Evolutionary conservation across 1,140 invertebrate species (phyloP), one percentile per base, ranked within the genome.

Genomic region (Sinonovacula constricta): DNA sequence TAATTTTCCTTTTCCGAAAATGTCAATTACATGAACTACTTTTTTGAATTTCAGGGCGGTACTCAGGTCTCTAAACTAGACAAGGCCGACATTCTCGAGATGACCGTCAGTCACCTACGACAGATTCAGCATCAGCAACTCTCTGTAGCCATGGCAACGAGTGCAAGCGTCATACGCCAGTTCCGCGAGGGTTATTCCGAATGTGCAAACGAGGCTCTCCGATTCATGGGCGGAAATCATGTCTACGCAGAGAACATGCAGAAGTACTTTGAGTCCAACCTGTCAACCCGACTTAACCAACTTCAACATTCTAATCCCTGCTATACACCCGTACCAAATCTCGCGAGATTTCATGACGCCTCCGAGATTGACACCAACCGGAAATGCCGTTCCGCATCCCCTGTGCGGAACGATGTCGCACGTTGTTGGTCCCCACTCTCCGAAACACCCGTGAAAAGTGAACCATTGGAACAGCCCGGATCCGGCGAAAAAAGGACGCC

Each of bases 1-100:
- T n/a, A n/a, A n/a, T n/a, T n/a, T n/a, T n/a, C n/a, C n/a, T n/a
- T n/a, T n/a, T n/a, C n/a, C n/a, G n/a, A n/a, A n/a, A n/a, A n/a
- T n/a, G n/a, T n/a, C n/a, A n/a, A n/a, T n/a, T n/a, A n/a, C n/a
- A n/a, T n/a, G n/a, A n/a, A n/a, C n/a, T 45, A 34, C 18, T 26
- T 60, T 63, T 67, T 65, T 53, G 14, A 70, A 45, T 74, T 79
- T 54, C 77, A 86, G 83, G 80, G 83, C 33, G 72, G 72, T 39
- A 71, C 81, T 24, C 93, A 96, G 83, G 96, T 97, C 90, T 96
- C 96, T 3, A 99, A 99, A 89, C 91, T 99, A 49, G 98, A 99
- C 90, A 99, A 99, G 91, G 97, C 98, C 0, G 97, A 99, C 88
- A 99, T 99, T 71, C 92, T 99, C 57, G 97, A 99, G 91, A 96